Evolutionary conservation across 2,888 invertebrate species (phyloP).

Genomic region (Tiliacea aurago): DNA sequence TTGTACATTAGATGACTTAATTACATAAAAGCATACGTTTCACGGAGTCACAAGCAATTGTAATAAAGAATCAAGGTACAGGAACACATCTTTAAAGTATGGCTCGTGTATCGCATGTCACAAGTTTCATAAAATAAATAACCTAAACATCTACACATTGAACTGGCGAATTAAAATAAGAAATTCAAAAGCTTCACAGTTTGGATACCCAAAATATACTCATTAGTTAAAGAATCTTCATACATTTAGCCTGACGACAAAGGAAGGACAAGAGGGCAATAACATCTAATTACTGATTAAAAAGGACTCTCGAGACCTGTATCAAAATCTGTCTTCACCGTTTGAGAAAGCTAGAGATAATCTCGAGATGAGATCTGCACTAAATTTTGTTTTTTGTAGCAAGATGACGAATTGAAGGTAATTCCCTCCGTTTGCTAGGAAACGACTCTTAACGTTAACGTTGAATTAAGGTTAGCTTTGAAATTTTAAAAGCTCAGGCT

Average conservation of each 20-base stretch:
- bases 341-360: conserved; percentile 51
- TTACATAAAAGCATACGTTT: not conserved
- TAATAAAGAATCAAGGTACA: not conserved
- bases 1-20: not conserved
- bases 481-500: conserved; percentile 32
- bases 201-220: conserved; percentile 36
- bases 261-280: conserved; percentile 26
- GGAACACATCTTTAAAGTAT: not conserved
- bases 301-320: conserved; percentile 49
- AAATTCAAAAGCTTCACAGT: conserved; percentile 20
- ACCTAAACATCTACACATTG: not conserved
- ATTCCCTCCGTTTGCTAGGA: conserved; percentile 15
- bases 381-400: conserved; percentile 56
- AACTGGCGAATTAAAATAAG: conserved; percentile 23
- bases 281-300: conserved; percentile 61
- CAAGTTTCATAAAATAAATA: not conserved
- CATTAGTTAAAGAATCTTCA: conserved; percentile 36
- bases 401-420: conserved; percentile 31
- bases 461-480: conserved; percentile 42
- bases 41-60: not conserved
- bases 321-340: conserved; percentile 45
- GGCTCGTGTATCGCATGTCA: not conserved
- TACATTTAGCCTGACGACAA: conserved; percentile 34
- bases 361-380: conserved; percentile 55
- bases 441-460: conserved; percentile 32